Evolutionary conservation across 2,888 invertebrate species (phyloP).

Genomic region (Patella depressa): DNA sequence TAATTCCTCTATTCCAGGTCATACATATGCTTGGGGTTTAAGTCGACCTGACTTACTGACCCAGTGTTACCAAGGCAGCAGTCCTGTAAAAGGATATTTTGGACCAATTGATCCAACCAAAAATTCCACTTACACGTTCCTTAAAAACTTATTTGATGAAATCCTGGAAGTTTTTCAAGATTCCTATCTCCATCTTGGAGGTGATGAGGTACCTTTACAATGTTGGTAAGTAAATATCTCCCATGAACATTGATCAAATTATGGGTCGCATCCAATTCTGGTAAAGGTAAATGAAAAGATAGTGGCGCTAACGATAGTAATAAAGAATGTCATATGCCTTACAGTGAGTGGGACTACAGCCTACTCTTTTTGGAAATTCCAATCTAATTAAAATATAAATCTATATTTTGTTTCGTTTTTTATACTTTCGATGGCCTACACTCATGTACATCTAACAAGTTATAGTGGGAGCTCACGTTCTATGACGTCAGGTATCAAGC

Average conservation of each 20-base stretch:
- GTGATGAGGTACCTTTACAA: constrained; percentile 88
- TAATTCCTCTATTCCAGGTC: constrained; percentile 54
- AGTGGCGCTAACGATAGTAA: too few relatives aligned
- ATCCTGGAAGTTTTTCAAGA: constrained; percentile 83
- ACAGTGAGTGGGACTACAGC: background rate
- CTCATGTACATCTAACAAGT: too few relatives aligned
- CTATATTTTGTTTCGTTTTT: too few relatives aligned
- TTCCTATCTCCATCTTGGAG: constrained; percentile 88
- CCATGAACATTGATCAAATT: too few relatives aligned
- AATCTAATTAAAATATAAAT: too few relatives aligned
- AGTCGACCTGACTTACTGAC: constrained; percentile 68
- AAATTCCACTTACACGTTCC: constrained; percentile 79
- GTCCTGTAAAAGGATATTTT: constrained; percentile 74
- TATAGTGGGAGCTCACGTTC: too few relatives aligned
- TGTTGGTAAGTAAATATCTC: constrained; percentile 81
- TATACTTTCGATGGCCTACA: too few relatives aligned
- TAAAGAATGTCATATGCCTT: background rate
- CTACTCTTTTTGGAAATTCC: background rate
- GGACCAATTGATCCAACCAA: constrained; percentile 88
- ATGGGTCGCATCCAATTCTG: too few relatives aligned
- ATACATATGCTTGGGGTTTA: constrained; percentile 70
- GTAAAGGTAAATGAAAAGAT: too few relatives aligned
- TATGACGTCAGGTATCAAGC: too few relatives aligned
- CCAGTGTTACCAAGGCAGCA: constrained; percentile 62
- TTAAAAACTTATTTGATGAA: constrained; percentile 81